Conservation (phyloP, 2,888 invertebrate species). For the Ypsolopha scabrella region DNA sequence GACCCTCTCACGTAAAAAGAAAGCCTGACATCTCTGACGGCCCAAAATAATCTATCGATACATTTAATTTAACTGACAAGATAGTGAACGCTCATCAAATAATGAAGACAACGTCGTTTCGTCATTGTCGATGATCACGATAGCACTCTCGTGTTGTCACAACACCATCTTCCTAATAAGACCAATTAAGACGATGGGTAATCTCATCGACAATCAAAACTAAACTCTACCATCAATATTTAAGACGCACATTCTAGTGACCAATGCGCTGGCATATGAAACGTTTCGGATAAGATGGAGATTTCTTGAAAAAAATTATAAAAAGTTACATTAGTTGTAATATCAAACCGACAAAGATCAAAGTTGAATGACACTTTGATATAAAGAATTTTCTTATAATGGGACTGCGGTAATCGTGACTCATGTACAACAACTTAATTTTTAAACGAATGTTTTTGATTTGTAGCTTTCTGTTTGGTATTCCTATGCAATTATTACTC, state of each 20-base stretch:
- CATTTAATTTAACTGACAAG: slow-evolving; percentile 70
- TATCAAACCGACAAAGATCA: slow-evolving; percentile 52
- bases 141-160: slow-evolving; percentile 68
- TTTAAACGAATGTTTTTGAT: slow-evolving; percentile 7
- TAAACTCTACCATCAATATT: slow-evolving; percentile 34
- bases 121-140: slow-evolving; percentile 70
- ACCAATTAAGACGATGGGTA: slow-evolving; percentile 63
- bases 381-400: slow-evolving; percentile 40
- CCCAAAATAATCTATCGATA: slow-evolving; percentile 66
- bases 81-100: slow-evolving; percentile 69
- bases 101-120: slow-evolving; percentile 71
- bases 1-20: slow-evolving; percentile 2
- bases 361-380: slow-evolving; percentile 61
- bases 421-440: slow-evolving; percentile 20
- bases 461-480: too few species aligned
- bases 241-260: slow-evolving; percentile 27
- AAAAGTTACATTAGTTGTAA: slow-evolving; percentile 47
- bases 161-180: slow-evolving; percentile 69
- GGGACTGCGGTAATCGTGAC: slow-evolving; percentile 41
- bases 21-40: slow-evolving; percentile 38
- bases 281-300: slow-evolving; percentile 28
- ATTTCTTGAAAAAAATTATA: slow-evolving; percentile 38
- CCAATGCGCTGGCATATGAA: slow-evolving; percentile 19
- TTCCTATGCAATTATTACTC: too few species aligned
- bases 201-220: slow-evolving; percentile 28